These are phyloP conservation scores for Manis crassicaudata DNA, from an alignment of 2,797 vertebrate genomes.

Conservation along the genomic window DNA sequence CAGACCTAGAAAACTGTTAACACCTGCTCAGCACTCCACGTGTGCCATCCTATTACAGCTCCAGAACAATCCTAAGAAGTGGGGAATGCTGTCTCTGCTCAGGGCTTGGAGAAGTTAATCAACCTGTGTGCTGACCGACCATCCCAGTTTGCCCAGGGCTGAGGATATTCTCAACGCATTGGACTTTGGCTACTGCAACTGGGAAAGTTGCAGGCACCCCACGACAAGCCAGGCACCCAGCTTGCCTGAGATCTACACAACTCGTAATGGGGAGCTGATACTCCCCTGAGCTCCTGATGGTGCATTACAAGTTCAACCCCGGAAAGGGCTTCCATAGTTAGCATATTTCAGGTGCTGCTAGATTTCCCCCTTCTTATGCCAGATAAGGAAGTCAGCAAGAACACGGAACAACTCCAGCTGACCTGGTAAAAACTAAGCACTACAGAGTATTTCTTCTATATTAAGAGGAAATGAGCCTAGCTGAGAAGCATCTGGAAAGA, in stretches of 20 bases:
- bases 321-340: background rate
- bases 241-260: background rate
- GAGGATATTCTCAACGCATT: background rate
- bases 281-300: background rate
- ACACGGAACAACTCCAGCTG: background rate
- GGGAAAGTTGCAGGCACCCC: background rate
- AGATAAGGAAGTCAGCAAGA: background rate
- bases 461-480: background rate
- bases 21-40: background rate
- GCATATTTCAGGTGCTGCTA: background rate
- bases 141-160: background rate
- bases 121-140: fast-evolving
- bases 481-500: background rate
- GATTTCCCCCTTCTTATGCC: background rate
- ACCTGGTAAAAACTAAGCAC: background rate
- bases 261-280: fast-evolving
- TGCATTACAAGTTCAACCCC: background rate
- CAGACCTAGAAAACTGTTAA: background rate
- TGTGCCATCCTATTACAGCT: fast-evolving
- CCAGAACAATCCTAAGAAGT: fast-evolving
- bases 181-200: background rate
- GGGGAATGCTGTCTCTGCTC: background rate
- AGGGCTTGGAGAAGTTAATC: background rate
- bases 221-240: background rate
- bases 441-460: background rate